Conservation (phyloP, 2,797 vertebrate genomes). For the Tamandua tetradactyla region DNA sequence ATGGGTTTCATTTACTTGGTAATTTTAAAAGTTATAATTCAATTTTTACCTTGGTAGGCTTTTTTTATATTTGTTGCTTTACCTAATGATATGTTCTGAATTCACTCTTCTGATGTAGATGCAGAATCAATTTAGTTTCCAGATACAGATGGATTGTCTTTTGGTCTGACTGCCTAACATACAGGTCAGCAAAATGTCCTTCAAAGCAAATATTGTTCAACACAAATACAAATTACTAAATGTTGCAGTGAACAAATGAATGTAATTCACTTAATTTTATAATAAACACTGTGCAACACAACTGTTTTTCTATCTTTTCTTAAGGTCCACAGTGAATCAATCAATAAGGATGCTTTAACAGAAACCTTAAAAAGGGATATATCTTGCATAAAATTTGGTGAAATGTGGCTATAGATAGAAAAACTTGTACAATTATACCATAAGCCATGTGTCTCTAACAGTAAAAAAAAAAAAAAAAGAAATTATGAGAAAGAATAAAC, state of each 20-base stretch:
- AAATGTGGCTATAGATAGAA: not conserved
- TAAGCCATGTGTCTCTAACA: not conserved
- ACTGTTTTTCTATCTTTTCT: not conserved
- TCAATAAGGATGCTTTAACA: not conserved
- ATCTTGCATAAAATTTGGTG: not conserved
- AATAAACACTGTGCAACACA: not conserved
- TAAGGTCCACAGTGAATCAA: not conserved
- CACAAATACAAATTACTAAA: not conserved
- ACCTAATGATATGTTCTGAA: not conserved
- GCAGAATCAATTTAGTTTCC: not conserved
- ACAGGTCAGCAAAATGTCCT: slow-evolving; percentile 17
- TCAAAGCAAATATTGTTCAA: not conserved
- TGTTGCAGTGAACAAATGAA: not conserved
- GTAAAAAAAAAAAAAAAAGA: not conserved
- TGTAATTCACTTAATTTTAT: not conserved
- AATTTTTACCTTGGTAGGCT: not conserved
- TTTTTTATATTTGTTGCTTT: not conserved
- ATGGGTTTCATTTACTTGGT: slow-evolving; percentile 38
- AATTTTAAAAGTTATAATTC: slow-evolving; percentile 21
- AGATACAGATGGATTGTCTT: not conserved
- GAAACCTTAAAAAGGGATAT: not conserved
- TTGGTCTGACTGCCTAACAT: not conserved
- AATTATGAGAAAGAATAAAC: not conserved
- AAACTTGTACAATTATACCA: not conserved
- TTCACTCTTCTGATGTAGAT: not conserved